Conservation (phyloP, 92 coral and sea anemone genomes). For the Epizoanthus scotinus region DNA sequence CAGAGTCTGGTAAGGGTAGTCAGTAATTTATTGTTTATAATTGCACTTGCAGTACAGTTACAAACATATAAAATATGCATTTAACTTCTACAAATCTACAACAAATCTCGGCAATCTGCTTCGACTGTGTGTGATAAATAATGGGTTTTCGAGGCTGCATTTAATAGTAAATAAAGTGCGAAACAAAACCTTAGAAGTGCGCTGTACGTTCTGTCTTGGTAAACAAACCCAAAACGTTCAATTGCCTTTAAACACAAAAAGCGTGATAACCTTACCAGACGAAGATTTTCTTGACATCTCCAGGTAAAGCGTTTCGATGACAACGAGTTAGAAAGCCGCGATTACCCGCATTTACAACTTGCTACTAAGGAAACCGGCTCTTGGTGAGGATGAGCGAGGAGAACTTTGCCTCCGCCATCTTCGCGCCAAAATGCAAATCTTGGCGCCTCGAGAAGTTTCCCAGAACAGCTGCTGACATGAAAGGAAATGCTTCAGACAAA, state of each 20-base stretch:
- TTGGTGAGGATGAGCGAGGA: constrained; percentile 11
- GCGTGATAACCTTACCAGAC: constrained; percentile 22
- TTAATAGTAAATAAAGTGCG: no score
- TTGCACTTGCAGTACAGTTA: no score
- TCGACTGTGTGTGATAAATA: no score
- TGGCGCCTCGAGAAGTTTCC: background rate
- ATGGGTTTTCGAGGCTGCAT: no score
- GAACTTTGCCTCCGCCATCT: constrained; percentile 2
- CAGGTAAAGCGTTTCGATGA: constrained; percentile 33
- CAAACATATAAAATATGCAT: no score
- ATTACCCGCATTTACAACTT: constrained; percentile 18
- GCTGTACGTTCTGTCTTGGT: background rate
- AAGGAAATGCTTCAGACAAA: constrained; percentile 11
- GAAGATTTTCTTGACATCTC: constrained; percentile 36
- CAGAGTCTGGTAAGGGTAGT: no score
- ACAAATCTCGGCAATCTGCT: no score
- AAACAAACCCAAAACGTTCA: background rate
- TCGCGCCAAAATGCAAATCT: constrained; percentile 28
- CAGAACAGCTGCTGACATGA: background rate
- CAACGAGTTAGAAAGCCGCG: constrained; percentile 13
- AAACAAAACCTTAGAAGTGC: background rate
- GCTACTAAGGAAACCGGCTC: constrained; percentile 11
- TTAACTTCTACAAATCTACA: no score
- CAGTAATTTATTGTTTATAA: no score
- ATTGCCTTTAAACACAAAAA: background rate